These are phyloP conservation scores for Leucophenga montana DNA, from an alignment of 2,888 invertebrate genomes.

Conservation along the genomic window DNA sequence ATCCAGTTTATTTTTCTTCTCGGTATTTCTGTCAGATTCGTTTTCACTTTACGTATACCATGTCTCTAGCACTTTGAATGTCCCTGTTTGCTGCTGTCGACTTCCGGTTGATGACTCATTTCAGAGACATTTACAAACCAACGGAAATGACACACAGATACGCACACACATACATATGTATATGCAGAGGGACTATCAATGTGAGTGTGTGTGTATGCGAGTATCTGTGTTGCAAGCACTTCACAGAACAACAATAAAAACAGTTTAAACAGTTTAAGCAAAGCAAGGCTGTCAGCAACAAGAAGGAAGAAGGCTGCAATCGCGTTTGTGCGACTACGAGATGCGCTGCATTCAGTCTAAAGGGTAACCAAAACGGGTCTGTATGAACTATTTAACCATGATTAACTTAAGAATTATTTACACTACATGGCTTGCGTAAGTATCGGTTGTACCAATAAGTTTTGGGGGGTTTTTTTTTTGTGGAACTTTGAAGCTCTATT, in stretches of 20 bases:
- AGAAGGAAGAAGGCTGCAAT: background rate
- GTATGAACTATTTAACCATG: too few relatives aligned
- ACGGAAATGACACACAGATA: constrained; percentile 4
- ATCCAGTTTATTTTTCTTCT: background rate
- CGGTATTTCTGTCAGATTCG: background rate
- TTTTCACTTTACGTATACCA: background rate
- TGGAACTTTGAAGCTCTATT: too few relatives aligned
- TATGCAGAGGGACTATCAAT: background rate
- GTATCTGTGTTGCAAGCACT: background rate
- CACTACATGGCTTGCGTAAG: too few relatives aligned
- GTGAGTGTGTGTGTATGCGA: background rate
- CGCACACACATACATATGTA: background rate
- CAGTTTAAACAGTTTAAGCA: constrained; percentile 5
- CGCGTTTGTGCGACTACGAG: background rate
- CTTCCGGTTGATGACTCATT: constrained; percentile 14
- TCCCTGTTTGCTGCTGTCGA: background rate
- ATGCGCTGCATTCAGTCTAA: background rate
- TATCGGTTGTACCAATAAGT: too few relatives aligned
- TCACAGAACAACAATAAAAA: constrained; percentile 3
- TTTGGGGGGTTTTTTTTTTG: too few relatives aligned
- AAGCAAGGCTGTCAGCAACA: background rate
- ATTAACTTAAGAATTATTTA: too few relatives aligned
- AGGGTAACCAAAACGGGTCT: too few relatives aligned
- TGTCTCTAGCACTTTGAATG: background rate
- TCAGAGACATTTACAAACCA: constrained; percentile 3